Evolutionary conservation across 2,113 vertebrate genomes (phyloP).

Genomic region (Heterotilapia buettikoferi): DNA sequence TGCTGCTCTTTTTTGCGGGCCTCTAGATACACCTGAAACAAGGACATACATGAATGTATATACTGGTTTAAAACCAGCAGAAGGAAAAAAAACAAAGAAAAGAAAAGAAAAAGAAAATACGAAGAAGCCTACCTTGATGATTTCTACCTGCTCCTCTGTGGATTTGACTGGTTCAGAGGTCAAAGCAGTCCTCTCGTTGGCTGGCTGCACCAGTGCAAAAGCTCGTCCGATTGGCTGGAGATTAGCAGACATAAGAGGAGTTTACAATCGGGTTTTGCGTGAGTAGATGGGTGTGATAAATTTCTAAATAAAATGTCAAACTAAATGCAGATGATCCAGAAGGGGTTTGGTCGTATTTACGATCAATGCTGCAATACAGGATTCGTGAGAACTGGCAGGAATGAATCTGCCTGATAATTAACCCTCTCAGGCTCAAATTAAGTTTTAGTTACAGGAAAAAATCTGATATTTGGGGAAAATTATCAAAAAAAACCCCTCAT

Average conservation of each 20-base stretch:
- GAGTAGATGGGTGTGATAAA: not conserved
- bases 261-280: not conserved
- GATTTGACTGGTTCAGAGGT: conserved; percentile 80
- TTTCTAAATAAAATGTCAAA: not conserved
- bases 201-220: conserved; percentile 79
- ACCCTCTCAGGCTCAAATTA: no score
- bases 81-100: not conserved
- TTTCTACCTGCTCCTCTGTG: conserved; percentile 82
- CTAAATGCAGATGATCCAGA: not conserved
- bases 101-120: not conserved
- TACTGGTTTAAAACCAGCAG: not conserved
- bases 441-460: no score
- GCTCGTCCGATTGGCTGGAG: conserved; percentile 81
- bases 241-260: not conserved
- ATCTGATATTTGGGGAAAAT: no score
- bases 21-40: conserved; percentile 80
- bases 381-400: not conserved
- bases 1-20: conserved; percentile 73
- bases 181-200: conserved; percentile 56
- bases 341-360: not conserved
- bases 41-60: not conserved
- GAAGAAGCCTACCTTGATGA: conserved; percentile 81
- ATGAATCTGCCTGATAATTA: not conserved
- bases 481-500: no score
- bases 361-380: not conserved